These are phyloP conservation scores for Theonella swinhoei DNA, from an alignment of 37 sponge, comb jelly and placozoan genomes.

Conservation along the genomic window DNA sequence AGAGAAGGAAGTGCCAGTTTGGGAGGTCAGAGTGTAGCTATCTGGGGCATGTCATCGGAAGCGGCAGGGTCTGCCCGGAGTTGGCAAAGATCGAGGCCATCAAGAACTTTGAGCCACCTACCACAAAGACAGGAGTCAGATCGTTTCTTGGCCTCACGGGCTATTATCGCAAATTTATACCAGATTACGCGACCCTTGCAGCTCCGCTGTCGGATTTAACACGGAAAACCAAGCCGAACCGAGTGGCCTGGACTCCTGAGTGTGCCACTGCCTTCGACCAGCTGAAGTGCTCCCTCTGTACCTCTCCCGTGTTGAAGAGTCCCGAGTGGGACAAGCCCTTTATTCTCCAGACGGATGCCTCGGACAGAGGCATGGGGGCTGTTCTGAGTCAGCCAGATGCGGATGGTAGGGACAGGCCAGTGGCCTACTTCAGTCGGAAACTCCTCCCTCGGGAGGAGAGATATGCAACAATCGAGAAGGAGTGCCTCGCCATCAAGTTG, in stretches of 20 bases:
- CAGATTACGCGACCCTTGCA: neutral
- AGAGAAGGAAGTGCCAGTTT: too few relatives aligned
- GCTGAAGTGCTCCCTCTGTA: neutral
- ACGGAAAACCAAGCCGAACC: neutral
- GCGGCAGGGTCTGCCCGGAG: neutral
- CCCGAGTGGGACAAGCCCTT: neutral
- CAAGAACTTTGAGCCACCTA: neutral
- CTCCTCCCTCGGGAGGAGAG: too few relatives aligned
- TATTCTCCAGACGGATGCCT: constrained; percentile 13
- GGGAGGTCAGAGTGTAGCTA: neutral
- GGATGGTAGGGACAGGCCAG: neutral
- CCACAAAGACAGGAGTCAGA: neutral
- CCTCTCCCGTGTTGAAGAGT: neutral
- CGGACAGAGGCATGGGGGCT: neutral
- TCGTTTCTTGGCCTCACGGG: constrained; percentile 2
- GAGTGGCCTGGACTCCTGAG: neutral
- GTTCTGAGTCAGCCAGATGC: neutral
- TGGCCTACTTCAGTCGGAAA: neutral
- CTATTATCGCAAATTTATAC: constrained; percentile 4
- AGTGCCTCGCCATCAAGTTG: too few relatives aligned
- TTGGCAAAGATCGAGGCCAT: neutral
- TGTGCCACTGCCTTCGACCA: neutral
- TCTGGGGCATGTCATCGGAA: neutral
- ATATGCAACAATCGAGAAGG: too few relatives aligned
- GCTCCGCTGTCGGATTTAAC: constrained; percentile 5